phyloP scores from a whole-genome alignment of 2,888 invertebrate species.

The Peribatodes rhomboidaria region DNA sequence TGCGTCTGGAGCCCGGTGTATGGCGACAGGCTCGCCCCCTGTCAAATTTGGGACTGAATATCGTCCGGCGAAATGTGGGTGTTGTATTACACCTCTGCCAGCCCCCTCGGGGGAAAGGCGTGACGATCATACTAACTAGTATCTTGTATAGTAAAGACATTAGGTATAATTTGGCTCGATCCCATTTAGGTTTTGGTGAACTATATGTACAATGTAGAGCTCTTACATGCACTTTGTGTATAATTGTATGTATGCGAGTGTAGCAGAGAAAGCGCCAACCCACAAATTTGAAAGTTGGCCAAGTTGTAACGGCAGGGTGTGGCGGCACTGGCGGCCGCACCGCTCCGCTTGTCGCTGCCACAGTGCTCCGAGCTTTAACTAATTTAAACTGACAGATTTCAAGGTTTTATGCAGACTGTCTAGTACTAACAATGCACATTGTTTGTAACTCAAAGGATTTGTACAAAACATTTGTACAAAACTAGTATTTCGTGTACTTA shows the following conservation, averaged over 20 bases:
- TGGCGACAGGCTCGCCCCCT: no score
- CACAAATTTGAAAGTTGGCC: conserved; percentile 83
- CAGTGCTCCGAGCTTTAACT: conserved; percentile 26
- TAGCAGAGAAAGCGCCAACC: conserved; percentile 74
- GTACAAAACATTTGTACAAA: no score
- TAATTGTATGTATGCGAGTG: conserved; percentile 48
- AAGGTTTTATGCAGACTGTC: conserved; percentile 10
- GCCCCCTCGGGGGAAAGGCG: no score
- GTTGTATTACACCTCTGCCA: no score
- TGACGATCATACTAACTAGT: no score
- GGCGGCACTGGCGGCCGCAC: conserved; percentile 56
- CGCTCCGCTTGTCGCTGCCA: conserved; percentile 58
- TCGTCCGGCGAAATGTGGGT: no score
- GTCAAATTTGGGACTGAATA: no score
- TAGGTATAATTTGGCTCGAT: no score
- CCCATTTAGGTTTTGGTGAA: not conserved
- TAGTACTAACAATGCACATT: conserved; percentile 1
- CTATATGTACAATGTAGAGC: not conserved
- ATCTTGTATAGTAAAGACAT: no score
- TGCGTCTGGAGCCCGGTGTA: no score
- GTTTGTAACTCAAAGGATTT: not conserved
- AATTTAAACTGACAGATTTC: conserved; percentile 8
- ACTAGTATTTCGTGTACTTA: no score
- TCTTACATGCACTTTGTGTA: conserved; percentile 19
- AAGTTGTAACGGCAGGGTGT: conserved; percentile 72